Evolutionary conservation across 2,113 vertebrate species (phyloP).

Genomic region (Thunnus maccoyii): DNA sequence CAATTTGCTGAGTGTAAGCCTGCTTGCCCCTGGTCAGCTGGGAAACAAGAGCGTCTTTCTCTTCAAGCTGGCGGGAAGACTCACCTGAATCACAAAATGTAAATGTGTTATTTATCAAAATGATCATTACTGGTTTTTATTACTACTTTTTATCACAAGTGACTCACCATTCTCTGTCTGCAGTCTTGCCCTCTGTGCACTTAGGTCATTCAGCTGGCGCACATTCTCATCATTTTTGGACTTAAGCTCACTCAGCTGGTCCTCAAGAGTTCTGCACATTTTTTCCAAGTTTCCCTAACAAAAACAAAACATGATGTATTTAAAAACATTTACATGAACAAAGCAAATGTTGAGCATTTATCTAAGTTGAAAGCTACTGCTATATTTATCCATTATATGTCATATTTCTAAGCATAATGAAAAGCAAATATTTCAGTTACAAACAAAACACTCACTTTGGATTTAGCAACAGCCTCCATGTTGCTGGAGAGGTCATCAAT

Average conservation of each 20-base stretch:
- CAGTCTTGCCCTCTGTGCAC: constrained; percentile 65
- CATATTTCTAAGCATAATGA: no score
- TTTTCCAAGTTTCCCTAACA: constrained; percentile 91
- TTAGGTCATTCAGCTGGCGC: constrained; percentile 62
- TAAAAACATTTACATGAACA: neutral
- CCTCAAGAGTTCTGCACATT: constrained; percentile 91
- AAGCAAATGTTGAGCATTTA: neutral
- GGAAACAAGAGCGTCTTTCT: constrained; percentile 85
- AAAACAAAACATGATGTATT: neutral
- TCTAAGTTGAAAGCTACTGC: no score
- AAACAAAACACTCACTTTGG: neutral
- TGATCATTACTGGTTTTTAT: neutral
- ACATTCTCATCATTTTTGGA: constrained; percentile 78
- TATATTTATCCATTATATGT: no score
- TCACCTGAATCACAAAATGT: constrained; percentile 79
- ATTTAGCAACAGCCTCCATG: constrained; percentile 55
- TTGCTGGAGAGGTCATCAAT: constrained; percentile 78
- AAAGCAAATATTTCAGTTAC: no score
- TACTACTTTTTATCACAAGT: neutral
- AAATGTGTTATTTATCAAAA: no score
- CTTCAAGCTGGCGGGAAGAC: constrained; percentile 83
- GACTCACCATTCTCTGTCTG: constrained; percentile 74
- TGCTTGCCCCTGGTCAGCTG: constrained; percentile 86
- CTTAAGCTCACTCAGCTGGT: constrained; percentile 92
- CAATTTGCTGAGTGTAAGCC: constrained; percentile 83